Evolutionary conservation across 2,797 vertebrate genomes (phyloP).

Genomic region (Esox lucius): DNA sequence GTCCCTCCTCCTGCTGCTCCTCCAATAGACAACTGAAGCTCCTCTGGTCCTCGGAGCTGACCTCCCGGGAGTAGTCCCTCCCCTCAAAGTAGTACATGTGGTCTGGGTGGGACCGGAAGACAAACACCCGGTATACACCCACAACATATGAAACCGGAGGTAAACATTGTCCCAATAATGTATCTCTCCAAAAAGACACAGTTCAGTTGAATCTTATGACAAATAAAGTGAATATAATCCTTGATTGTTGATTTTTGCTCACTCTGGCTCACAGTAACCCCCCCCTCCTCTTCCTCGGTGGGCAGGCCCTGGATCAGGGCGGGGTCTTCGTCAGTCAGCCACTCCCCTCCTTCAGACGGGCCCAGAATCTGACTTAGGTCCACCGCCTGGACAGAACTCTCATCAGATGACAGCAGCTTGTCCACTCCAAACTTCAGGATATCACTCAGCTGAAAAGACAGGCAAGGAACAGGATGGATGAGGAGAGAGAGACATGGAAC

Average conservation of each 20-base stretch:
- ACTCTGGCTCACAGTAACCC: constrained; percentile 59
- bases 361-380: constrained; percentile 85
- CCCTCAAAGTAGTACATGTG: constrained; percentile 96
- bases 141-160: no score
- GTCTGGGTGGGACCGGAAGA: constrained; percentile 59
- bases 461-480: not conserved
- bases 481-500: not conserved
- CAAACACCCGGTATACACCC: no score
- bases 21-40: constrained; percentile 79
- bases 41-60: constrained; percentile 81
- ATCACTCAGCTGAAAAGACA: constrained; percentile 79
- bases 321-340: constrained; percentile 70
- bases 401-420: constrained; percentile 85
- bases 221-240: no score
- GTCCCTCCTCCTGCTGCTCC: constrained; percentile 74
- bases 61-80: constrained; percentile 90
- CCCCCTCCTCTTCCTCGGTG: constrained; percentile 45
- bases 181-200: no score
- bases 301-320: constrained; percentile 1
- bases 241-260: constrained; percentile 24
- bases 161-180: no score
- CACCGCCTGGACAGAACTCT: constrained; percentile 81
- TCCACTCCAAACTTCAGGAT: constrained; percentile 92
- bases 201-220: no score
- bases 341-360: constrained; percentile 73